Base-by-base conservation (phyloP, 53 echinoderm and acorn worm species). In the Henricia sp. region DNA sequence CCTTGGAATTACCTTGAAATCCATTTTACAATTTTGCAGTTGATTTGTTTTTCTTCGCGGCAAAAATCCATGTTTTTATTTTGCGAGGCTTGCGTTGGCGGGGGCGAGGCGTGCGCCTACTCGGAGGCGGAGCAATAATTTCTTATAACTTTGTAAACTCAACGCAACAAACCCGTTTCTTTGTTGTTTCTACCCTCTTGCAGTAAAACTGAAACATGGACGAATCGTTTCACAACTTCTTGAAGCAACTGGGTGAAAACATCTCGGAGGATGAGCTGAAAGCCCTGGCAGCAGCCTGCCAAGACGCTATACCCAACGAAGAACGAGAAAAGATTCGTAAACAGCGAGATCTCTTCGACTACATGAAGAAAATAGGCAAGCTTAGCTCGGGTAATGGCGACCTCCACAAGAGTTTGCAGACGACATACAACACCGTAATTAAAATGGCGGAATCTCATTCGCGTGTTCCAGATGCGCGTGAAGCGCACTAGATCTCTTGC, bases 201-300 rank as follows among this genome's bases (percentile, higher is more conserved):
- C n/a, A n/a, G 57, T 23, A 1, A 24, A 6, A 13, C 13, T 0
- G 28, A 10, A 33, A 30, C 64, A 78, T 78, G 78, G 65, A 36
- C 33, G 94, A 94, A 14, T 82, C 91, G 19, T 96, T 96, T 68
- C 91, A 91, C 68, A 96, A 96, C 50, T 96, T 96, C 71, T 55
- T 96, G 48, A 96, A 97, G 70, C 90, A 94, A 28, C 90, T 97
- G 9, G 93, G 94, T 3, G 97, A 97, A 74, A 94, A 69, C 38
- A 94, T 97, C 68, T 97, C 97, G 20, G 97, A 97, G 65, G 92
- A 94, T 14, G 97, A 97, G 35, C 42, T 97, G 60, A 85, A 73
- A 20, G 87, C 94, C 9, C 70, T 97, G 32, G 86, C 90, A 14
- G 94, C 94, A 11, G 97, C 97, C 30, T 97, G 97, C 58, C 93